Percentiles rank a stretch among this genome's conserved stretches.
Evolutionary conservation across 2,113 vertebrate species (phyloP).

Genomic region (Plotosus lineatus): DNA sequence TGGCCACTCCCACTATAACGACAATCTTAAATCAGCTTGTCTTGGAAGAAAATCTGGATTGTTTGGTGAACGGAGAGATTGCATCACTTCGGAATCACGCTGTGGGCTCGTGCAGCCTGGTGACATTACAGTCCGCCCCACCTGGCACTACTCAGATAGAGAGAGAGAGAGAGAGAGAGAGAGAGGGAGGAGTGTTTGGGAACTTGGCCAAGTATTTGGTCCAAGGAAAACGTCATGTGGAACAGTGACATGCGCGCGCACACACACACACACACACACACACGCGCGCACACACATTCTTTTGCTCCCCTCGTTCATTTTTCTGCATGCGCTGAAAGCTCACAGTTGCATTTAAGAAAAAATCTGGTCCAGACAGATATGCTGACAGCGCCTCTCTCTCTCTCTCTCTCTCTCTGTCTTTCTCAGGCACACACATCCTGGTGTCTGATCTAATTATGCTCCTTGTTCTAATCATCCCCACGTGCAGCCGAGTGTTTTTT

Average conservation of each 20-base stretch:
- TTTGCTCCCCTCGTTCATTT: slow-evolving; percentile 1
- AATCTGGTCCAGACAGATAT: slow-evolving; percentile 14
- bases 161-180: neutral
- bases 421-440: neutral
- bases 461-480: slow-evolving; percentile 45
- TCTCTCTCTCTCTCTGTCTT: slow-evolving; percentile 6
- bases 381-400: neutral
- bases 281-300: neutral
- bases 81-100: neutral
- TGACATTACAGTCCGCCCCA: neutral
- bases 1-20: neutral
- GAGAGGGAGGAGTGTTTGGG: neutral
- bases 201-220: slow-evolving; percentile 4
- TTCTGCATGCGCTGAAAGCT: slow-evolving; percentile 19
- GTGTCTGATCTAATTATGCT: slow-evolving; percentile 49
- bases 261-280: neutral
- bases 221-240: slow-evolving; percentile 3
- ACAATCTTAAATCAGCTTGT: no score
- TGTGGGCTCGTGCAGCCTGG: neutral
- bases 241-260: neutral
- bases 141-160: neutral
- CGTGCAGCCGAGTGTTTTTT: slow-evolving; percentile 7
- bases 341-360: neutral
- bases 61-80: neutral
- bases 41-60: neutral